Conservation (phyloP, 92 coral and sea anemone species). For the Umimayanthus chanpuru region DNA sequence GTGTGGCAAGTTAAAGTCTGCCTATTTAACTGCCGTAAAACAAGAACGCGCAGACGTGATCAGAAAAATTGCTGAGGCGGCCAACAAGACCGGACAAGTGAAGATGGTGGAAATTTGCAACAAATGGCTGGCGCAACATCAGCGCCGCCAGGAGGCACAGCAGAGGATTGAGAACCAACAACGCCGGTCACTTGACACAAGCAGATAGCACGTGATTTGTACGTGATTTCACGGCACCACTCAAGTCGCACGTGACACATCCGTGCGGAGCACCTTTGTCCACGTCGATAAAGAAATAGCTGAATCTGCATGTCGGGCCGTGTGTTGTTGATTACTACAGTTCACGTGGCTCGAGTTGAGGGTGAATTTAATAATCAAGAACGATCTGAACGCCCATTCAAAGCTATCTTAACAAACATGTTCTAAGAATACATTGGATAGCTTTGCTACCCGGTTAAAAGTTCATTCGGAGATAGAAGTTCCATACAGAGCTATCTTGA, state of each 20-base stretch:
- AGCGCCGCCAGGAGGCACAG: conserved; percentile 55
- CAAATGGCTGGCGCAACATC: conserved; percentile 81
- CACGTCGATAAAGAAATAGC: neutral
- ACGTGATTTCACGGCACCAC: neutral
- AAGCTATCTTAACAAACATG: too few relatives aligned
- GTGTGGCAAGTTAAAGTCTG: conserved; percentile 92
- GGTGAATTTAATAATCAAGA: neutral
- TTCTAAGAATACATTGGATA: too few relatives aligned
- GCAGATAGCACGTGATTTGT: conserved; percentile 23
- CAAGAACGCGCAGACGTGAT: conserved; percentile 84
- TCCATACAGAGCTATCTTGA: too few relatives aligned
- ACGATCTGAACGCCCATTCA: too few relatives aligned
- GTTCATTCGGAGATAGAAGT: too few relatives aligned
- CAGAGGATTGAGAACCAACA: conserved; percentile 24
- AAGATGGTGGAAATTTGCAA: conserved; percentile 85
- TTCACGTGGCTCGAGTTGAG: neutral
- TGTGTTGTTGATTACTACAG: neutral
- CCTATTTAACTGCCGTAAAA: conserved; percentile 90
- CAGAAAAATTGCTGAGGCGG: conserved; percentile 79
- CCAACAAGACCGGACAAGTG: conserved; percentile 79
- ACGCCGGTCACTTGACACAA: conserved; percentile 19
- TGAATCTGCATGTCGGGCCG: neutral
- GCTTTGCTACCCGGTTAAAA: too few relatives aligned
- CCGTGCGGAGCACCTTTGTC: neutral
- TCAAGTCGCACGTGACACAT: neutral